Evolutionary conservation across 2,888 invertebrate genomes (phyloP).

Genomic region (Erebia palarica): DNA sequence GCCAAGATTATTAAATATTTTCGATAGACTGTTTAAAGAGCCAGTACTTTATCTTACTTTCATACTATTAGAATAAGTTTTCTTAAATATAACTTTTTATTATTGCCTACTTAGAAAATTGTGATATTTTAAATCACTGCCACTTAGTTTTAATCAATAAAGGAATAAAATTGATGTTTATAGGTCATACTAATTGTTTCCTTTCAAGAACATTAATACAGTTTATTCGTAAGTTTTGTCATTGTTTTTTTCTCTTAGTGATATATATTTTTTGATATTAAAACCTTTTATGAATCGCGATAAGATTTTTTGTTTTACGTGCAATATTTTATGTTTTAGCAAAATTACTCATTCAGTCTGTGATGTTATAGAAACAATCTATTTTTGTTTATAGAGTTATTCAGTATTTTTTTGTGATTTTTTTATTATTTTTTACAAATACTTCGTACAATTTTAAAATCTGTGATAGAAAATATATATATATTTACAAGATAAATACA

Average conservation of each 20-base stretch:
- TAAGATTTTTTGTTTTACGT: constrained; percentile 3
- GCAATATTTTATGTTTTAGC: constrained; percentile 7
- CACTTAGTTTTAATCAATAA: background rate
- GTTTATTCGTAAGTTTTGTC: background rate
- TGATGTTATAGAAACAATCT: constrained; percentile 15
- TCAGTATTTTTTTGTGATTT: background rate
- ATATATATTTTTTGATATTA: constrained; percentile 2
- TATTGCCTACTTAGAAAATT: background rate
- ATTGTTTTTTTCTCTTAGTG: background rate
- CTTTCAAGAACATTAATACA: background rate
- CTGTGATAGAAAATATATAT: constrained; percentile 14
- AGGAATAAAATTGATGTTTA: background rate
- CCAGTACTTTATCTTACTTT: background rate
- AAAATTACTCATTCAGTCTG: constrained; percentile 7
- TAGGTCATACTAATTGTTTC: background rate
- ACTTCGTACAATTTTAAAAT: constrained; percentile 8
- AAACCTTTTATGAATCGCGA: background rate
- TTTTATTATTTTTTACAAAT: background rate
- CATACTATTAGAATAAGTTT: constrained; percentile 5
- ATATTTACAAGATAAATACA: background rate
- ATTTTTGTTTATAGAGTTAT: background rate
- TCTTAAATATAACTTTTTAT: background rate
- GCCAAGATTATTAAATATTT: background rate
- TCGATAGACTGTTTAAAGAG: constrained; percentile 2
- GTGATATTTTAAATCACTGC: constrained; percentile 7